These are phyloP conservation scores for Apamea epomidion DNA, from an alignment of 2,888 invertebrate genomes.

Conservation along the genomic window DNA sequence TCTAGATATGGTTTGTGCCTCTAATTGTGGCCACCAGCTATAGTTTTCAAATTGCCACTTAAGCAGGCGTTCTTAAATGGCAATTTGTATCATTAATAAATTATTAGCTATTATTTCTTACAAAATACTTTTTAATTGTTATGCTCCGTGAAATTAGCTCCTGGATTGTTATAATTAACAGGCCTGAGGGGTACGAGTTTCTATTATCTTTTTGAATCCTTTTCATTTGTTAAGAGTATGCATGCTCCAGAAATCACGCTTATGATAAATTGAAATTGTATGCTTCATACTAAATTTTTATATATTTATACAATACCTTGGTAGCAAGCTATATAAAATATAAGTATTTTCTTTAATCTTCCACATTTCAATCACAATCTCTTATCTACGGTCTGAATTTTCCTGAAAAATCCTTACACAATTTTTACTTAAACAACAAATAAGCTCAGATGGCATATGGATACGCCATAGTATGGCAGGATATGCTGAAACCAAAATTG, in stretches of 20 bases:
- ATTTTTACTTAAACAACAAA: not conserved
- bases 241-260: not conserved
- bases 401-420: not conserved
- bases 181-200: not conserved
- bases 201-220: not conserved
- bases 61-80: constrained; percentile 7
- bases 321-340: not conserved
- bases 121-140: constrained; percentile 41
- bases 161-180: not conserved
- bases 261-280: no score
- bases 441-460: not conserved
- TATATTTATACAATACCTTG: not conserved
- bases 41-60: no score
- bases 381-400: not conserved
- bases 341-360: not conserved
- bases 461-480: no score
- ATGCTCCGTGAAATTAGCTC: constrained; percentile 7
- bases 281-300: not conserved
- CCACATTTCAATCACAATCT: not conserved
- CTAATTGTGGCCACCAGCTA: not conserved
- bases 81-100: constrained; percentile 18
- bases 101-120: constrained; percentile 11
- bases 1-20: not conserved
- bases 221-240: not conserved
- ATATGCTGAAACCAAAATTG: no score